Conservation (phyloP, 2,113 vertebrate genomes). For the Pelecanoides urinatrix region DNA sequence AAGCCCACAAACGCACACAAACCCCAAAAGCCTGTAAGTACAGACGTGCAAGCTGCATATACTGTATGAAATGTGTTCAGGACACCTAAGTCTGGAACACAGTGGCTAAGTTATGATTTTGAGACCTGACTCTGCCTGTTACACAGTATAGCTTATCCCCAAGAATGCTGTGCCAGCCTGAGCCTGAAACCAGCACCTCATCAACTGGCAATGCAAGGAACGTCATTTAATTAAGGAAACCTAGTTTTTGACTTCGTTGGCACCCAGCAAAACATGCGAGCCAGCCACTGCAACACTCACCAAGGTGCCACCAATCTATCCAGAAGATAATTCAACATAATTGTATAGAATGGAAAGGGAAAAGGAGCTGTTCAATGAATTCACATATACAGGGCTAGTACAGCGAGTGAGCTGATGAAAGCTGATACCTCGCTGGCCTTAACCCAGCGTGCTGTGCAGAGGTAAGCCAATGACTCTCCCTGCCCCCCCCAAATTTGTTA, state of each 20-base stretch:
- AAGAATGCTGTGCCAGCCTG: not conserved
- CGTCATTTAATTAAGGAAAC: not conserved
- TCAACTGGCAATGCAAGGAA: not conserved
- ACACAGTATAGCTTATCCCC: not conserved
- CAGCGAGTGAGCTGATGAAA: fast-evolving
- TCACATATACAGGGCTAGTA: not conserved
- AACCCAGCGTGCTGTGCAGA: not conserved
- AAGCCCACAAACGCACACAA: not conserved
- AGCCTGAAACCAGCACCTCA: not conserved
- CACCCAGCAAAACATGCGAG: not conserved
- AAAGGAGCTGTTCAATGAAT: not conserved
- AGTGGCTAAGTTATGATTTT: not conserved
- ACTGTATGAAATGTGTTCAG: not conserved
- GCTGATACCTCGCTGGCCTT: not conserved
- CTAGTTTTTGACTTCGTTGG: not conserved
- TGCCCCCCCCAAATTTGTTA: not conserved
- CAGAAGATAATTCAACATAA: not conserved
- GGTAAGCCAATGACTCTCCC: too few species aligned
- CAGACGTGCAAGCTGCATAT: not conserved
- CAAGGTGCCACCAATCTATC: not conserved
- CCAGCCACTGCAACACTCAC: not conserved
- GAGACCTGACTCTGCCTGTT: not conserved
- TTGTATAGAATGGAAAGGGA: not conserved
- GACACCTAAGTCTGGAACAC: not conserved
- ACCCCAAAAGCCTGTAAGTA: not conserved